Conservation (phyloP, 2,113 vertebrate species). For the Oreocharis arfaki region DNA sequence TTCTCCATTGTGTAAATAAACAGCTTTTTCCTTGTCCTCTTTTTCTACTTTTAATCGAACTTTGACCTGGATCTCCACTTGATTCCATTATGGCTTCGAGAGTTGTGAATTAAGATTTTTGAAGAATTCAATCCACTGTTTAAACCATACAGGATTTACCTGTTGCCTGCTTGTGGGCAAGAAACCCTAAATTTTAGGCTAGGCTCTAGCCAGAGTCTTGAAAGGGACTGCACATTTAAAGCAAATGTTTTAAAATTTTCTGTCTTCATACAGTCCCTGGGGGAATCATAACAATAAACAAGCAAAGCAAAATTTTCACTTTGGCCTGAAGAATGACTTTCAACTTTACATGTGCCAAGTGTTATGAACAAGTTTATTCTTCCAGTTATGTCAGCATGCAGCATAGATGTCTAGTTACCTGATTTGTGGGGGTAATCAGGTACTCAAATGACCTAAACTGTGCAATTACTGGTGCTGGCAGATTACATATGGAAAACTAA, state of each 20-base stretch:
- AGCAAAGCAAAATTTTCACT: conserved; percentile 17
- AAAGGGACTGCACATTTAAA: not conserved
- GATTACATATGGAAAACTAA: conserved; percentile 49
- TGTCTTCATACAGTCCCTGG: not conserved
- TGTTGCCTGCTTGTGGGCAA: not conserved
- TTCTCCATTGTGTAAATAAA: not conserved
- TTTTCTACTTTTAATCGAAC: not conserved
- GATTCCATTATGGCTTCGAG: not conserved
- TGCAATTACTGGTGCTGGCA: conserved; percentile 24
- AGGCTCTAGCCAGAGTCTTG: not conserved
- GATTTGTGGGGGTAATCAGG: conserved; percentile 30
- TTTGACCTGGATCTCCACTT: not conserved
- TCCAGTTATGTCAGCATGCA: not conserved
- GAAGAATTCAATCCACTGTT: not conserved
- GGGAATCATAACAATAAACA: conserved; percentile 24
- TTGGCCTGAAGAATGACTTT: not conserved
- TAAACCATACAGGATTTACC: not conserved
- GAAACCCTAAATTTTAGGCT: not conserved
- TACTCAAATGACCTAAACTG: conserved; percentile 30
- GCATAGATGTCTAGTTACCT: not conserved
- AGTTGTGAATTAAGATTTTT: not conserved
- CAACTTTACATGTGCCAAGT: not conserved
- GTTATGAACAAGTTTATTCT: conserved; percentile 9
- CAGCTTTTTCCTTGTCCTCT: not conserved
- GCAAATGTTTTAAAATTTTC: not conserved